Conservation (phyloP, 2,113 vertebrate species). For the Menidia beryllina region DNA sequence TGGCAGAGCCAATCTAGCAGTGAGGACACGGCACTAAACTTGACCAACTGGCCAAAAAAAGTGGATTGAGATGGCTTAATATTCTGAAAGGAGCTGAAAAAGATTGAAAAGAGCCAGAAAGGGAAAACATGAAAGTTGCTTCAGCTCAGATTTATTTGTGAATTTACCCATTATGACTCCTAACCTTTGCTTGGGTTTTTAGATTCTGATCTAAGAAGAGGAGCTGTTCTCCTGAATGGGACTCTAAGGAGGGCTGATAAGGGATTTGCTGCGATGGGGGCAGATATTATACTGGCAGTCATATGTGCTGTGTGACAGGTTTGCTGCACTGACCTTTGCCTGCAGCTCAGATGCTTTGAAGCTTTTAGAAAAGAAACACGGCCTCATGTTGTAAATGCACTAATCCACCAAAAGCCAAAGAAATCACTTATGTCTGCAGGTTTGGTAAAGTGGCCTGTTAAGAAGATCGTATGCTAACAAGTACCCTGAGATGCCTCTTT, state of each 20-base stretch:
- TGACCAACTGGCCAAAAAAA: no score
- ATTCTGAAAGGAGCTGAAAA: no score
- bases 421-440: neutral
- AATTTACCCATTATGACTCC: no score
- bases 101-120: no score
- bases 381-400: neutral
- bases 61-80: no score
- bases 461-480: conserved; percentile 2
- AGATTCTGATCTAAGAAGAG: neutral
- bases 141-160: no score
- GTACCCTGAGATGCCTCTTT: neutral
- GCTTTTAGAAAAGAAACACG: conserved; percentile 3
- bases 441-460: conserved; percentile 9
- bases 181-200: no score
- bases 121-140: no score
- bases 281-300: neutral
- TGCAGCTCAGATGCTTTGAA: neutral
- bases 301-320: neutral
- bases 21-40: no score
- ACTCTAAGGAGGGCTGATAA: neutral
- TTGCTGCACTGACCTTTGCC: neutral
- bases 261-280: neutral
- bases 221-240: neutral
- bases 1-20: no score
- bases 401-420: neutral